Conservation (phyloP, 2,888 invertebrate species). For the Limenitis camilla region DNA sequence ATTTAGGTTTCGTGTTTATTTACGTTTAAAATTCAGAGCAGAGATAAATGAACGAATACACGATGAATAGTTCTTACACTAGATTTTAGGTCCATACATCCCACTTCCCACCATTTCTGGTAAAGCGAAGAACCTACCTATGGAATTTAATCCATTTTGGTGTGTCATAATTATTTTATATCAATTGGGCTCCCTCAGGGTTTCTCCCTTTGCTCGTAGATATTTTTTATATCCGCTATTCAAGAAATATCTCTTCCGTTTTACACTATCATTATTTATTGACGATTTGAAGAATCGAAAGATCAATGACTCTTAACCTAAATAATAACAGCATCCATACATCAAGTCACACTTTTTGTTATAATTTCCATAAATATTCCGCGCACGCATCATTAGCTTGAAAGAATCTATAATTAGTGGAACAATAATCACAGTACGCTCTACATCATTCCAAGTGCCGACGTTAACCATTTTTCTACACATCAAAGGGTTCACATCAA, state of each 20-base stretch:
- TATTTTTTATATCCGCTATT: no score
- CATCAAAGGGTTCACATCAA: slow-evolving; percentile 67
- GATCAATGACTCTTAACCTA: not conserved
- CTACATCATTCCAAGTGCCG: slow-evolving; percentile 43
- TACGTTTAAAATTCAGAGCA: not conserved
- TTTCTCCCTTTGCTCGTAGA: no score
- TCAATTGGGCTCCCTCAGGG: no score
- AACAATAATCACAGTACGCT: slow-evolving; percentile 40
- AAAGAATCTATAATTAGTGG: slow-evolving; percentile 54
- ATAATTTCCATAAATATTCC: slow-evolving; percentile 20
- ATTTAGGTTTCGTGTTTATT: not conserved
- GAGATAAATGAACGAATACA: not conserved
- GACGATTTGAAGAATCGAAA: not conserved
- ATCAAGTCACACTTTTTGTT: slow-evolving; percentile 30
- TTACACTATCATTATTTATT: no score
- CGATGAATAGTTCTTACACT: no score
- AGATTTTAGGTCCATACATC: no score
- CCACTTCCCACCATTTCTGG: no score
- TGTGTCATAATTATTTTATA: no score
- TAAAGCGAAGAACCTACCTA: no score
- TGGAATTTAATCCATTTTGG: no score
- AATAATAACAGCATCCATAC: slow-evolving; percentile 27
- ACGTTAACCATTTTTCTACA: slow-evolving; percentile 59
- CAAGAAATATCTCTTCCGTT: no score
- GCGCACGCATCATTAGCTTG: slow-evolving; percentile 51